Evolutionary conservation across 2,888 invertebrate species (phyloP).

Genomic region (Temnothorax unifasciatus): DNA sequence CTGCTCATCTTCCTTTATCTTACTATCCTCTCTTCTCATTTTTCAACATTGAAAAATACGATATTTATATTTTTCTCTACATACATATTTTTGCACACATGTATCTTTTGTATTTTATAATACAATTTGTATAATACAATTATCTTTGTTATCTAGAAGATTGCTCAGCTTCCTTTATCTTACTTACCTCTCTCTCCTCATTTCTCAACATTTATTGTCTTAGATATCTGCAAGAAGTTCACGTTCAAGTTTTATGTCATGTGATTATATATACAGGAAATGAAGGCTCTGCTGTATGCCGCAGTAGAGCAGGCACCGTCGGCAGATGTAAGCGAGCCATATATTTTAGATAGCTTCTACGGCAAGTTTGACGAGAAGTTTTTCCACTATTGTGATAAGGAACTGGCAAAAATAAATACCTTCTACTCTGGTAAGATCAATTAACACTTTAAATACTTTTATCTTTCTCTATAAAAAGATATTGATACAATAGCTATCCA

Average conservation of each 20-base stretch:
- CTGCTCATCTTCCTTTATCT: background rate
- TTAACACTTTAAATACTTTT: background rate
- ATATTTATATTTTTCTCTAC: background rate
- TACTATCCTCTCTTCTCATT: background rate
- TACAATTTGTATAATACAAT: background rate
- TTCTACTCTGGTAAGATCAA: conserved; percentile 90
- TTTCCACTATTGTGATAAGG: conserved; percentile 94
- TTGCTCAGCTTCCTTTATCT: background rate
- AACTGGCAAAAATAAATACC: conserved; percentile 95
- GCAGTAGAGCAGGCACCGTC: conserved; percentile 93
- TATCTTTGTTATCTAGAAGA: background rate
- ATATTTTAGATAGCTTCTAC: conserved; percentile 91
- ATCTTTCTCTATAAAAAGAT: background rate
- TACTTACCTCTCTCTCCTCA: background rate
- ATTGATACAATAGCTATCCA: background rate
- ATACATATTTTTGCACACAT: conserved; percentile 15
- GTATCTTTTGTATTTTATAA: background rate
- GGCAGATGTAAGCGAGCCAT: conserved; percentile 91
- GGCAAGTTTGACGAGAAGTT: conserved; percentile 94
- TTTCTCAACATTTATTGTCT: background rate
- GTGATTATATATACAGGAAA: conserved; percentile 88
- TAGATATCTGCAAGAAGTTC: background rate
- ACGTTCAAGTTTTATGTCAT: background rate
- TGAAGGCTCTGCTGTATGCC: conserved; percentile 94
- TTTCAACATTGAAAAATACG: background rate